A percentile compares a stretch with the other conserved stretches of the same genome.
Conservation (phyloP, 2,113 vertebrate species). For the Phyllostomus hastatus region DNA sequence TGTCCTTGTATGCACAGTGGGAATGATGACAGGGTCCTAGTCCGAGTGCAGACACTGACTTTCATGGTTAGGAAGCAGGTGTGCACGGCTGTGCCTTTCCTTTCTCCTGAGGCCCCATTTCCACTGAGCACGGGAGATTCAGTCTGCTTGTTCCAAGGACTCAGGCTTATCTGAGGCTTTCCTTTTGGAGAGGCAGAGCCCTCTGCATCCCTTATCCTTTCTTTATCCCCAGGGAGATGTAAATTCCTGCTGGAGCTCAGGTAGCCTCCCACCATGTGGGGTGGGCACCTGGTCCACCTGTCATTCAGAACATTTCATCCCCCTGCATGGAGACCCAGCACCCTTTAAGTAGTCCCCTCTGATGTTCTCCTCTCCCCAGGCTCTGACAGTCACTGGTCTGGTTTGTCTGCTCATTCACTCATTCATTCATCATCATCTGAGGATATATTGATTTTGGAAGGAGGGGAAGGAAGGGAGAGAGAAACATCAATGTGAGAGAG, state of each 20-base stretch:
- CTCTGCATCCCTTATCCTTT: neutral
- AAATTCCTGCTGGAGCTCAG: neutral
- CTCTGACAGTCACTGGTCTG: neutral
- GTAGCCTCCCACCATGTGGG: neutral
- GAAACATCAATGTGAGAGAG: too few species aligned
- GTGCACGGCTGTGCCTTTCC: neutral
- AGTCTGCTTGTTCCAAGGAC: neutral
- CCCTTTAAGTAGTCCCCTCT: neutral
- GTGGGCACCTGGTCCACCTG: neutral
- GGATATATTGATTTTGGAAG: too few species aligned
- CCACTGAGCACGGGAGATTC: neutral
- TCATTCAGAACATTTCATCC: neutral
- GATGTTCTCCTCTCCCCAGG: neutral
- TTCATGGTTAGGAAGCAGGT: neutral
- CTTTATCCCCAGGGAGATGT: neutral
- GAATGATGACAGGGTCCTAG: neutral
- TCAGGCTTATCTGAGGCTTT: neutral
- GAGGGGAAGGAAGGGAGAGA: too few species aligned
- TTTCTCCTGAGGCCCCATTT: neutral
- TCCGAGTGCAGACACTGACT: neutral
- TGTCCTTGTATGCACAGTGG: neutral
- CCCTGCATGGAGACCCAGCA: neutral
- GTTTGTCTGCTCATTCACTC: too few species aligned
- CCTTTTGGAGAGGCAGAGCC: neutral
- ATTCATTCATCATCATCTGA: too few species aligned